Evolutionary conservation across 2,888 invertebrate species (phyloP).

Genomic region (Apotomis betuletana): DNA sequence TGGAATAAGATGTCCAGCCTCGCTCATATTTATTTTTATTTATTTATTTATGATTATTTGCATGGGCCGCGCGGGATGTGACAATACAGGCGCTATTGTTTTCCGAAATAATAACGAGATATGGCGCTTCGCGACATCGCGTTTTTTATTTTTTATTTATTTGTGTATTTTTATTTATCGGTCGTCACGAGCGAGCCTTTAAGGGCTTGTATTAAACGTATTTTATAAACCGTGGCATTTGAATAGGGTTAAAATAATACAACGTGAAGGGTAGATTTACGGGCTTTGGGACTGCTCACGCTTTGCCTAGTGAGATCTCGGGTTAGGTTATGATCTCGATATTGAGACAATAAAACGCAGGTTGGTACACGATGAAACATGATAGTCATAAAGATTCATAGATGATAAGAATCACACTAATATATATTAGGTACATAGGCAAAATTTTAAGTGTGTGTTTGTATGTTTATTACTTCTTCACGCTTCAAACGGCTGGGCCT

Average conservation of each 20-base stretch:
- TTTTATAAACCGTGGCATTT: slow-evolving; percentile 72
- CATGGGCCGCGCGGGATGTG: slow-evolving; percentile 79
- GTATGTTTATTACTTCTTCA: too few relatives aligned
- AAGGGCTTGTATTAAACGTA: slow-evolving; percentile 56
- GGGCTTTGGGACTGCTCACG: slow-evolving; percentile 48
- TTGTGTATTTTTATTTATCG: slow-evolving; percentile 48
- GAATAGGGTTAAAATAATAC: slow-evolving; percentile 72
- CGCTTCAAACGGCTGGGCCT: too few relatives aligned
- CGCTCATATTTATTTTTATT: slow-evolving; percentile 81
- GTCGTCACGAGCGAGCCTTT: slow-evolving; percentile 46
- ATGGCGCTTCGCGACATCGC: slow-evolving; percentile 72
- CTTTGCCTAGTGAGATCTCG: not conserved
- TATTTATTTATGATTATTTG: slow-evolving; percentile 83
- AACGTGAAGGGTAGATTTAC: slow-evolving; percentile 59
- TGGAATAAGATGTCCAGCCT: slow-evolving; percentile 77
- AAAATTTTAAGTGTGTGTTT: too few relatives aligned
- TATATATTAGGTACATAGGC: too few relatives aligned
- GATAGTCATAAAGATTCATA: too few relatives aligned
- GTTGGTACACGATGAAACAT: too few relatives aligned
- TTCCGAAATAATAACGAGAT: slow-evolving; percentile 80
- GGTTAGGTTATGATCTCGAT: slow-evolving; percentile 1
- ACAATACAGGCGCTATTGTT: slow-evolving; percentile 80
- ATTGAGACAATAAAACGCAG: not conserved
- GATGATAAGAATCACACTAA: too few relatives aligned
- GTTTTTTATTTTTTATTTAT: slow-evolving; percentile 50